A percentile compares a stretch with the other conserved stretches of the same genome.
Conservation (phyloP, 2,113 vertebrate genomes). For the Siniperca chuatsi region DNA sequence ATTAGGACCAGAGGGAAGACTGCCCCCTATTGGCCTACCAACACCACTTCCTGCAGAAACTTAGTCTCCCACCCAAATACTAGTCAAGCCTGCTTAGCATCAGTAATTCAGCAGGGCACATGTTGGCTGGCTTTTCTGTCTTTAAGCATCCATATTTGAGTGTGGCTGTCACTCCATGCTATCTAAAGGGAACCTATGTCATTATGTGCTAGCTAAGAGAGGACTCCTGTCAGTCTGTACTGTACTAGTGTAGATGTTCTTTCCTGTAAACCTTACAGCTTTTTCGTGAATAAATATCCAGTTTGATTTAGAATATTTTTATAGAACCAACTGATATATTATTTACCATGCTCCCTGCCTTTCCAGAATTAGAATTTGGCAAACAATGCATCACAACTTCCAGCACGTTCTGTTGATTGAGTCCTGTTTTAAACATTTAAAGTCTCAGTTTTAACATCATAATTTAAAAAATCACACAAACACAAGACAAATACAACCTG, state of each 20-base stretch:
- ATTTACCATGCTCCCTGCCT: neutral
- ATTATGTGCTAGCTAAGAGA: neutral
- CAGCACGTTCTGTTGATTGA: neutral
- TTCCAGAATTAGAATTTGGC: neutral
- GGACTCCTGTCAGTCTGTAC: neutral
- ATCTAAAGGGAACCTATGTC: neutral
- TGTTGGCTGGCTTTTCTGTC: neutral
- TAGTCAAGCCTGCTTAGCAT: no score
- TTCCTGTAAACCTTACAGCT: neutral
- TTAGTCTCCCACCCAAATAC: no score
- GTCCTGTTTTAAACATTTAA: neutral
- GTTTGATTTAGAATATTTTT: no score
- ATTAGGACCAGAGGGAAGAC: no score
- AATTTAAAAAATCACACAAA: no score
- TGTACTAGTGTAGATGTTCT: neutral
- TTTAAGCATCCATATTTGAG: neutral
- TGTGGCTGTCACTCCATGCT: neutral
- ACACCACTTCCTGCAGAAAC: no score
- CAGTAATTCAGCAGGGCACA: no score
- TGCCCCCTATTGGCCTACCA: no score
- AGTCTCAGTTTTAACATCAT: neutral
- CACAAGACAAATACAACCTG: neutral
- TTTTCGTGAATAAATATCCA: neutral
- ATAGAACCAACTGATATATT: neutral
- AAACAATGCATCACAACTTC: neutral